Evolutionary conservation across 2,797 vertebrate species (phyloP).

Genomic region (Cuniculus paca): DNA sequence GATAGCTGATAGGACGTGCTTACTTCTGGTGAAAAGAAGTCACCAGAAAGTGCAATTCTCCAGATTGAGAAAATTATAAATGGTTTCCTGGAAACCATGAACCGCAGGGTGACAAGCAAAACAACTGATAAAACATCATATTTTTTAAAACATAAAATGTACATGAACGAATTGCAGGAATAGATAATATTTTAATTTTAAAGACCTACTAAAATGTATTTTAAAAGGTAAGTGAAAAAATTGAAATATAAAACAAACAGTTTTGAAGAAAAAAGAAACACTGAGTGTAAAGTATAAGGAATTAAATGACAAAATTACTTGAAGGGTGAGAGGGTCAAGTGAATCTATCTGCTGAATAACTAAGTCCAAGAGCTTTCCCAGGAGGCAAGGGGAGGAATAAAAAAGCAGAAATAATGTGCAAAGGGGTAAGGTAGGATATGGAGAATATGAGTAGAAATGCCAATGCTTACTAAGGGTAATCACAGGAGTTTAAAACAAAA

Average conservation of each 20-base stretch:
- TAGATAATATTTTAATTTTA: neutral
- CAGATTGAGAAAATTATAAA: neutral
- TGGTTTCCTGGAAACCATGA: neutral
- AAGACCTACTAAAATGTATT: neutral
- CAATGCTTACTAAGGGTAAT: neutral
- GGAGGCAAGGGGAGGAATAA: neutral
- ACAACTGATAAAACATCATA: no score
- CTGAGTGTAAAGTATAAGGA: neutral
- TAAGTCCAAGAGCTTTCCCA: neutral
- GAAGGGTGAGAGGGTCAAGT: neutral
- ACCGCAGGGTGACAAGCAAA: neutral
- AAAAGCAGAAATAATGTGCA: neutral
- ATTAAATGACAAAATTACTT: conserved; percentile 9
- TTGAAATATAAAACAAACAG: neutral
- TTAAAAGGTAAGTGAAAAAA: neutral
- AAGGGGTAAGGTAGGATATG: neutral
- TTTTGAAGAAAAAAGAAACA: conserved; percentile 25
- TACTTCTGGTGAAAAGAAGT: conserved; percentile 25
- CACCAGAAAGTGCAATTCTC: neutral
- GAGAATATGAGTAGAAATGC: neutral
- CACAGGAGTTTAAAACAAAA: neutral
- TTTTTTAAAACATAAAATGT: neutral
- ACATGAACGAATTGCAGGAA: neutral
- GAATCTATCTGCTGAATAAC: neutral
- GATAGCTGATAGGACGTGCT: neutral